Conservation (phyloP, 2,113 vertebrate genomes). For the Deroptyus accipitrinus region DNA sequence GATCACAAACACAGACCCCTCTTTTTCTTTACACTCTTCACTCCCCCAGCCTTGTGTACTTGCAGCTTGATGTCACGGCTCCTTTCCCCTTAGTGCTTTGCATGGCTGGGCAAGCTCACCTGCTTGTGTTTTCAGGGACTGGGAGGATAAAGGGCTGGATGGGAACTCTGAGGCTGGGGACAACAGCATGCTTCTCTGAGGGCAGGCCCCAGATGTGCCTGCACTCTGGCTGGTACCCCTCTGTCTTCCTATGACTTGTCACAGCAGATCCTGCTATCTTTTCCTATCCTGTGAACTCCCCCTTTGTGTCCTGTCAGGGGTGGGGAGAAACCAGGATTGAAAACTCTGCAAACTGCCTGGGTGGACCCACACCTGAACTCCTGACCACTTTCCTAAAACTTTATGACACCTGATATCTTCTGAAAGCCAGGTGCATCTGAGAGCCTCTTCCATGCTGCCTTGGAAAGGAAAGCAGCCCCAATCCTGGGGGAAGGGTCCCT, state of each 20-base stretch:
- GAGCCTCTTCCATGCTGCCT: neutral
- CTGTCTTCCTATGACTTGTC: neutral
- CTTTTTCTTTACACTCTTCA: neutral
- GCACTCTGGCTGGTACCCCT: neutral
- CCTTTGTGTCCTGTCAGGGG: neutral
- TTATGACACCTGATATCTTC: neutral
- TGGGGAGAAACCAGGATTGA: neutral
- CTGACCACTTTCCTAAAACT: neutral
- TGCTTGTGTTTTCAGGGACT: neutral
- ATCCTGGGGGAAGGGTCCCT: neutral
- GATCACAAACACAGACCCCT: no score
- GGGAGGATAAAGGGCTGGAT: neutral
- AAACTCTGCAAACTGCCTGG: neutral
- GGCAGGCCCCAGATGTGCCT: neutral
- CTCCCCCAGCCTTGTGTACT: no score
- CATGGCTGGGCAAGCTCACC: neutral
- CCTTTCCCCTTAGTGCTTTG: neutral
- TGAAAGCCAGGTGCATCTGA: neutral
- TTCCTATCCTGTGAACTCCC: neutral
- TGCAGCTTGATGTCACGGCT: accelerated
- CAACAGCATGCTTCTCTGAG: neutral
- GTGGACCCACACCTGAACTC: neutral
- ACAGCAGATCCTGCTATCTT: neutral
- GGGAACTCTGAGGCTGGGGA: neutral
- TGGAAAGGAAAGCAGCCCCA: neutral